Conservation (phyloP, 1,140 invertebrate genomes). For the Neuroterus valhalla region DNA sequence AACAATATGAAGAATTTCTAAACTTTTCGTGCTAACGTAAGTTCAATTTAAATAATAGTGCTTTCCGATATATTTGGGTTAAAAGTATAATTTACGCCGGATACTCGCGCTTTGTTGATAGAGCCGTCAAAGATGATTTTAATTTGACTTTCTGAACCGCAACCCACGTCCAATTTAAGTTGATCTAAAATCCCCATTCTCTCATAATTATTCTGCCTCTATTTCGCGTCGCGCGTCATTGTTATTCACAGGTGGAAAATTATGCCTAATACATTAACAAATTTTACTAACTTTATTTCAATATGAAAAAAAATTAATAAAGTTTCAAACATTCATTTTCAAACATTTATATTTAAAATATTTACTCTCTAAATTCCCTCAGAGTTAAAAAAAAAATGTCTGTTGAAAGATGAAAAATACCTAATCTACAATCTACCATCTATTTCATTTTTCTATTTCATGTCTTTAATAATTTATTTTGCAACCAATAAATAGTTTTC, state of each 20-base stretch:
- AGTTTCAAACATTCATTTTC: too few relatives aligned
- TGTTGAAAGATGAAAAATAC: too few relatives aligned
- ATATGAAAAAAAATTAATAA: too few relatives aligned
- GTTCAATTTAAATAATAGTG: not conserved
- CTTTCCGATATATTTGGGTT: slow-evolving; percentile 47
- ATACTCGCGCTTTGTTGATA: slow-evolving; percentile 22
- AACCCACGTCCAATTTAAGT: slow-evolving; percentile 54
- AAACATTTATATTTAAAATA: too few relatives aligned
- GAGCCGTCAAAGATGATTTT: slow-evolving; percentile 38
- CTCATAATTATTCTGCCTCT: slow-evolving; percentile 39
- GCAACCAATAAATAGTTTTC: too few relatives aligned
- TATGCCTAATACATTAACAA: slow-evolving; percentile 15
- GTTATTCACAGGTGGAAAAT: not conserved
- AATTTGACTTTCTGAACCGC: slow-evolving; percentile 44
- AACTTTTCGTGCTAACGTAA: slow-evolving; percentile 7
- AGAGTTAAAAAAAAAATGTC: too few relatives aligned
- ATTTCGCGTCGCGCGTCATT: not conserved
- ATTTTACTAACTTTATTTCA: not conserved
- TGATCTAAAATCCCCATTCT: slow-evolving; percentile 41
- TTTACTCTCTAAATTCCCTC: too few relatives aligned
- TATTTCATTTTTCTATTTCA: too few relatives aligned
- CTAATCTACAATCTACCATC: too few relatives aligned
- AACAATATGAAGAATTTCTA: not conserved
- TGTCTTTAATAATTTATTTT: too few relatives aligned
- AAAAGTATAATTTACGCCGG: slow-evolving; percentile 53